Conservation (phyloP, 2,888 invertebrate genomes). For the Thecophora atra region DNA sequence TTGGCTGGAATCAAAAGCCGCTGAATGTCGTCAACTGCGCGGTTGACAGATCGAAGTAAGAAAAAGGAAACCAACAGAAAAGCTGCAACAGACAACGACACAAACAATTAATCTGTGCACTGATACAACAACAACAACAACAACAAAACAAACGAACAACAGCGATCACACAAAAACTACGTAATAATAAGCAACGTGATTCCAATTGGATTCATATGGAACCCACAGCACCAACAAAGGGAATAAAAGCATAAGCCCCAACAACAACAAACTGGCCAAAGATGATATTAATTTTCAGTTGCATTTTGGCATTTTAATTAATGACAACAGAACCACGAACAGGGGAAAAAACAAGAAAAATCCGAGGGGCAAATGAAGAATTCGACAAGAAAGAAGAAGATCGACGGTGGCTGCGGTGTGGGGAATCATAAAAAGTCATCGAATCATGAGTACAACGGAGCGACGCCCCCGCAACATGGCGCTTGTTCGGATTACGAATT, state of each 20-base stretch:
- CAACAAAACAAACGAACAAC: constrained; percentile 20
- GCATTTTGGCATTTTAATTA: constrained; percentile 56
- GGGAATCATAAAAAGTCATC: not conserved
- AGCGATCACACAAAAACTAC: constrained; percentile 4
- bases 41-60: constrained; percentile 55
- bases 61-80: constrained; percentile 38
- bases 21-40: constrained; percentile 46
- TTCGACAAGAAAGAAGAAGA: too few species aligned
- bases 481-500: too few species aligned
- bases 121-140: constrained; percentile 3
- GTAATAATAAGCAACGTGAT: constrained; percentile 56
- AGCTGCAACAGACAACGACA: constrained; percentile 57
- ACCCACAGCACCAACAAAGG: constrained; percentile 8
- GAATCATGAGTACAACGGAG: not conserved
- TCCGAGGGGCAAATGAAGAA: not conserved
- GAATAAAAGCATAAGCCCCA: not conserved
- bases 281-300: constrained; percentile 51
- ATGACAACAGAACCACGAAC: constrained; percentile 42
- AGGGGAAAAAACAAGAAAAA: not conserved
- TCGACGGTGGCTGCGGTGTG: too few species aligned
- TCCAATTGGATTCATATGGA: constrained; percentile 37
- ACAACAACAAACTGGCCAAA: constrained; percentile 20
- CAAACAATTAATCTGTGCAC: constrained; percentile 60
- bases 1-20: constrained; percentile 53
- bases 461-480: too few species aligned